Conservation (phyloP, 2,113 vertebrate genomes). For the Rhabdornis inornatus region DNA sequence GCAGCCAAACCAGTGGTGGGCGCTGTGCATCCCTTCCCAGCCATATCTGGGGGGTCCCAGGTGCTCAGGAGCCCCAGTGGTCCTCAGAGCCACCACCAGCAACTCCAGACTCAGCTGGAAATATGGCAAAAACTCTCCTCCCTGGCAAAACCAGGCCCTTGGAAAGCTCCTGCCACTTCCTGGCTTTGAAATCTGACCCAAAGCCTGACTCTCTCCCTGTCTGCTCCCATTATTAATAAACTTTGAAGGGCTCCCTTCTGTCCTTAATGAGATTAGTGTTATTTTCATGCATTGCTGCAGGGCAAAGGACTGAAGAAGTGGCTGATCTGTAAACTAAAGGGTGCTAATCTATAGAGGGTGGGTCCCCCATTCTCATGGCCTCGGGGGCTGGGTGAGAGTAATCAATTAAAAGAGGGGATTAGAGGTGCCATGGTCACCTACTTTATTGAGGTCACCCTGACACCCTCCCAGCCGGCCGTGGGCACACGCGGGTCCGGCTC, state of each 20-base stretch:
- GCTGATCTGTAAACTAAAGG: constrained; percentile 70
- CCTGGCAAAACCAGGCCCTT: constrained; percentile 14
- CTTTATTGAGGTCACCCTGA: constrained; percentile 33
- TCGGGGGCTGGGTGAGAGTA: constrained; percentile 35
- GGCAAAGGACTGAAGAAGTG: constrained; percentile 55
- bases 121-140: background rate
- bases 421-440: constrained; percentile 54
- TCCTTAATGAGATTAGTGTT: constrained; percentile 74
- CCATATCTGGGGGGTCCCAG: background rate
- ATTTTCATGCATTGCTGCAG: constrained; percentile 67
- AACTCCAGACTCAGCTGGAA: background rate
- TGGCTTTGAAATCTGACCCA: constrained; percentile 67
- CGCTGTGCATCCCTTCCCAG: background rate
- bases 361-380: constrained; percentile 53
- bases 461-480: background rate
- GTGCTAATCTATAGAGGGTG: constrained; percentile 69
- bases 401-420: constrained; percentile 71
- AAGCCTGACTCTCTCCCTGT: constrained; percentile 49
- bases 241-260: constrained; percentile 70
- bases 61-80: background rate
- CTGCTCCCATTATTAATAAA: constrained; percentile 71
- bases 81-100: background rate
- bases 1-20: background rate
- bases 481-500: background rate
- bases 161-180: constrained; percentile 40